Percentiles rank a stretch among this genome's conserved stretches.
Conservation (phyloP, 1,140 invertebrate genomes). For the Bathynomus jamesi region DNA sequence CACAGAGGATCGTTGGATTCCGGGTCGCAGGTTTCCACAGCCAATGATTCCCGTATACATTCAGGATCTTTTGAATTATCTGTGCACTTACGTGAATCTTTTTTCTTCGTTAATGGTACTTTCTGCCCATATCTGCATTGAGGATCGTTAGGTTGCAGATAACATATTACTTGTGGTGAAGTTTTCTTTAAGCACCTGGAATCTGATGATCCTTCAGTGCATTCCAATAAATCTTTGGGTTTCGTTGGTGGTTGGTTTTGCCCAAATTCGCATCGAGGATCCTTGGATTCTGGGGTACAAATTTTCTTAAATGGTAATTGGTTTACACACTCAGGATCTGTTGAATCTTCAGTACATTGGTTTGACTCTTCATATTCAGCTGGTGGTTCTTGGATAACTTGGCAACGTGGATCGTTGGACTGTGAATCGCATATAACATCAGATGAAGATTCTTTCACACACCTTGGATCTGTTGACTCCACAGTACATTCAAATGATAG, state of each 20-base stretch:
- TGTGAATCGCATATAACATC: too few species aligned
- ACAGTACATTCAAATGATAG: slow-evolving; percentile 41
- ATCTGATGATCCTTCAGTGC: slow-evolving; percentile 4
- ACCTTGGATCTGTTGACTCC: slow-evolving; percentile 42
- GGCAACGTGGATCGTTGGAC: too few species aligned
- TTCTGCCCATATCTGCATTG: not conserved
- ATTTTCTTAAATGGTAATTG: slow-evolving; percentile 27
- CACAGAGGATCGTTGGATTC: too few species aligned
- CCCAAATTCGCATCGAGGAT: slow-evolving; percentile 27
- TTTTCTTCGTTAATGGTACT: too few species aligned
- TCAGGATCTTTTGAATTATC: slow-evolving; percentile 41
- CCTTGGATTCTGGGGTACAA: slow-evolving; percentile 15
- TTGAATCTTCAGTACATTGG: slow-evolving; percentile 40
- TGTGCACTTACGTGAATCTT: not conserved
- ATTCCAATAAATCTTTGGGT: not conserved
- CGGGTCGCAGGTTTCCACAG: too few species aligned
- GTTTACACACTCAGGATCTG: slow-evolving; percentile 40
- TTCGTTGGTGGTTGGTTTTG: too few species aligned
- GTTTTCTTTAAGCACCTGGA: slow-evolving; percentile 8
- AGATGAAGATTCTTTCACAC: too few species aligned
- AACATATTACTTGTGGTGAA: not conserved
- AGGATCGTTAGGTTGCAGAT: not conserved
- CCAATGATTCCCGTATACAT: slow-evolving; percentile 40
- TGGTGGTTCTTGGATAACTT: too few species aligned
- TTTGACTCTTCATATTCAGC: too few species aligned